phyloP scores from a whole-genome alignment of 2,797 vertebrate genomes.

The Halcyon badia region DNA sequence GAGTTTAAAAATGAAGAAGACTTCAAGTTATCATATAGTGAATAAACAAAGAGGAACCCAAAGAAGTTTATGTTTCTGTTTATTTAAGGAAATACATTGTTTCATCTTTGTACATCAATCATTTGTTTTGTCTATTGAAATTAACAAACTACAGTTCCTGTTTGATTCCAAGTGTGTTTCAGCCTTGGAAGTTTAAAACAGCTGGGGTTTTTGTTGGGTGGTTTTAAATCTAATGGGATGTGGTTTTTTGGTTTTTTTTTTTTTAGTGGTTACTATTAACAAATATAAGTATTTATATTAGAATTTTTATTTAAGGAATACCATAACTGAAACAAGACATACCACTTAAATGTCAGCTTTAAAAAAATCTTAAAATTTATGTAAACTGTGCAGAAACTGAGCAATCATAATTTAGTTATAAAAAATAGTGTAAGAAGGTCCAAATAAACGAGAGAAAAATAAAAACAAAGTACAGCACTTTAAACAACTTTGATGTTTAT shows the following conservation, averaged over 20 bases:
- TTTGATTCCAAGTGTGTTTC: neutral
- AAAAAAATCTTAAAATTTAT: neutral
- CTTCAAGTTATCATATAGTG: neutral
- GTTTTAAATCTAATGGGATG: no score
- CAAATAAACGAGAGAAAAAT: neutral
- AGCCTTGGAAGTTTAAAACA: neutral
- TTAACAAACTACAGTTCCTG: neutral
- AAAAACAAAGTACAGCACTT: neutral
- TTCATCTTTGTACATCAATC: neutral
- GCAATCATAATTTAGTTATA: neutral
- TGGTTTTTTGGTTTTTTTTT: neutral
- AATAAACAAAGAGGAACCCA: neutral
- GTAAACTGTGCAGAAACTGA: neutral
- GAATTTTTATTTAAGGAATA: neutral
- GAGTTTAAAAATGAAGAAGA: neutral
- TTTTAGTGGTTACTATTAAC: neutral
- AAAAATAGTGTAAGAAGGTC: neutral
- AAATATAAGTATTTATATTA: neutral
- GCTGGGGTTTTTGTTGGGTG: fast-evolving
- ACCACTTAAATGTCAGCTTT: neutral
- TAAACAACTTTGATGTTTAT: neutral
- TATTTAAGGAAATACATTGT: neutral
- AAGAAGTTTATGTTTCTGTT: neutral
- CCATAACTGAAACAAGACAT: neutral
- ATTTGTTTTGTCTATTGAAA: neutral